Evolutionary conservation across 2,113 vertebrate species (phyloP).

Genomic region (Macrotus californicus): DNA sequence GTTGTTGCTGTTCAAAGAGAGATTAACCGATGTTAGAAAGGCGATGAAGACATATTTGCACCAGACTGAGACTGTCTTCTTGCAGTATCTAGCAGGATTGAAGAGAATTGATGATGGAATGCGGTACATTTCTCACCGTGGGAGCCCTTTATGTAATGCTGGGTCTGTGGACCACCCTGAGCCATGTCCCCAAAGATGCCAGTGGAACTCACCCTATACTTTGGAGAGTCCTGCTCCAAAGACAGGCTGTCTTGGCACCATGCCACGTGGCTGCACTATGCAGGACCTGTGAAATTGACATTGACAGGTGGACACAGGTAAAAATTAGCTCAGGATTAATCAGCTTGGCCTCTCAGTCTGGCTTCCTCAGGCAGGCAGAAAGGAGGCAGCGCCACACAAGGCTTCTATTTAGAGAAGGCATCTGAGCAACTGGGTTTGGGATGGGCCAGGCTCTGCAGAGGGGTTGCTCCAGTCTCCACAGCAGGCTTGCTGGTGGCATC

Average conservation of each 20-base stretch:
- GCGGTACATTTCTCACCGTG: not conserved
- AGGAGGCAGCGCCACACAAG: not conserved
- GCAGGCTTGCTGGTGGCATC: not conserved
- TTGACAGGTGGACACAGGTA: constrained; percentile 47
- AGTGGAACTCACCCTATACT: not conserved
- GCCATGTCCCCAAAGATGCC: not conserved
- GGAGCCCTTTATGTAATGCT: not conserved
- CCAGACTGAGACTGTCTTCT: not conserved
- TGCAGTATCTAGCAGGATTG: not conserved
- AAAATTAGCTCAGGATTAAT: constrained; percentile 54
- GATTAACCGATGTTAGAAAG: not conserved
- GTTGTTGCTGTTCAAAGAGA: not conserved
- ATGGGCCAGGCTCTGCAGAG: not conserved
- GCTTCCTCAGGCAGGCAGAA: not conserved
- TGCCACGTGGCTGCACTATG: accelerated
- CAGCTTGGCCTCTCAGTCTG: constrained; percentile 18
- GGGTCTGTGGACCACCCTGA: not conserved
- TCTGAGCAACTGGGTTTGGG: not conserved
- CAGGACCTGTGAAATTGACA: constrained; percentile 10
- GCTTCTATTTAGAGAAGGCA: constrained; percentile 55
- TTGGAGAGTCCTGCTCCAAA: not conserved
- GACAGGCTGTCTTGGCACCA: not conserved
- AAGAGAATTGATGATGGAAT: not conserved
- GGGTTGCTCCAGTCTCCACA: not conserved
- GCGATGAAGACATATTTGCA: not conserved